Percentiles rank a stretch among this genome's conserved stretches.
These are phyloP conservation scores for Heliconius cydno DNA, from an alignment of 2,888 invertebrate species.

Conservation along the genomic window DNA sequence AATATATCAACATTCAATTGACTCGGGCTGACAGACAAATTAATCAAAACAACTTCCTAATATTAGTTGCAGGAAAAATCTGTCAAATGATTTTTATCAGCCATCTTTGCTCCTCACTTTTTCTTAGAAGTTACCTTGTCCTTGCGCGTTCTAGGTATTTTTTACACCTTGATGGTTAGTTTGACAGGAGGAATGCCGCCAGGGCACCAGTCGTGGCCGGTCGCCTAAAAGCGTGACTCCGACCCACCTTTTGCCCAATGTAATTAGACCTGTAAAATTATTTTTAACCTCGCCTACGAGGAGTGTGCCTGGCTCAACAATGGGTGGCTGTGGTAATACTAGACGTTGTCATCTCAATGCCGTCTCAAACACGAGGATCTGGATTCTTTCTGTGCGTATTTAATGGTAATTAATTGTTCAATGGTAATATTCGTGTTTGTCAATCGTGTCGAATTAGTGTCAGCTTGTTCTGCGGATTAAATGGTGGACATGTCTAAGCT, in stretches of 20 bases:
- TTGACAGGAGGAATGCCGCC: conserved; percentile 77
- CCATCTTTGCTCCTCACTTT: conserved; percentile 38
- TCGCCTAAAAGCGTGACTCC: conserved; percentile 72
- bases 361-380: conserved; percentile 76
- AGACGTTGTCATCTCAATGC: conserved; percentile 81
- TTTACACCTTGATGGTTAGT: conserved; percentile 70
- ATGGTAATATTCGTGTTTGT: conserved; percentile 71
- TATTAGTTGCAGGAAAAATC: conserved; percentile 31
- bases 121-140: conserved; percentile 55
- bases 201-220: conserved; percentile 74
- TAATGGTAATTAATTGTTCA: conserved; percentile 79
- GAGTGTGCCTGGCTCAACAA: conserved; percentile 50
- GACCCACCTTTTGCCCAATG: conserved; percentile 57
- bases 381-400: conserved; percentile 69
- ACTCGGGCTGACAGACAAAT: background rate
- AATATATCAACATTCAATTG: background rate
- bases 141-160: conserved; percentile 67
- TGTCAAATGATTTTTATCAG: conserved; percentile 6
- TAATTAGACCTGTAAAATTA: conserved; percentile 56
- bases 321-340: conserved; percentile 68
- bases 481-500: background rate
- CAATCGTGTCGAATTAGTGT: conserved; percentile 76
- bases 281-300: conserved; percentile 44
- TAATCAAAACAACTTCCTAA: conserved; percentile 29
- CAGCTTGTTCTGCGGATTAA: conserved; percentile 52